Evolutionary conservation across 53 echinoderm and acorn worm genomes (phyloP).

Genomic region (Holothuria scabra): DNA sequence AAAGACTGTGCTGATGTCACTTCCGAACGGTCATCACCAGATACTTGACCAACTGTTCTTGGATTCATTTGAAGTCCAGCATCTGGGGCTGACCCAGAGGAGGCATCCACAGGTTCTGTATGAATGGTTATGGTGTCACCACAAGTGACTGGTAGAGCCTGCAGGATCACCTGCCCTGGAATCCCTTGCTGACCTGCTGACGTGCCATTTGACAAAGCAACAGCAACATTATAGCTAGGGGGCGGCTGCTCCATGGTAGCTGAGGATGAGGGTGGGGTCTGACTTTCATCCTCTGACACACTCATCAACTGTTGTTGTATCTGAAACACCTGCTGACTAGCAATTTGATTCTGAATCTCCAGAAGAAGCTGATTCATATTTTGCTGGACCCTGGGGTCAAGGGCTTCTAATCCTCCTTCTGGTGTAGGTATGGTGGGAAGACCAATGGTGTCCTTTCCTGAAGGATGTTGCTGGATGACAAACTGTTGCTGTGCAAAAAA

Average conservation of each 20-base stretch:
- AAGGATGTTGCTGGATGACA: constrained; percentile 30
- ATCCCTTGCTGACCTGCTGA: constrained; percentile 43
- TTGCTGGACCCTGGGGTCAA: constrained; percentile 69
- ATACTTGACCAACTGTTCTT: not conserved
- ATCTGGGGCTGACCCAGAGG: not conserved
- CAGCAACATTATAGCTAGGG: constrained; percentile 84
- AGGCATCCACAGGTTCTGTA: not conserved
- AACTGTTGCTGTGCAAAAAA: constrained; percentile 10
- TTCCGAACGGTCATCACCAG: not conserved
- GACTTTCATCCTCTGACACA: constrained; percentile 14
- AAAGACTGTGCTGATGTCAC: constrained; percentile 15
- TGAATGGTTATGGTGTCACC: constrained; percentile 40
- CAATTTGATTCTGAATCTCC: constrained; percentile 81
- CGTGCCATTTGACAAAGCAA: constrained; percentile 62
- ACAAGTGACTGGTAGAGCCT: constrained; percentile 66
- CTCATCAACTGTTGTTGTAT: constrained; percentile 52
- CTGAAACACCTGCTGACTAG: constrained; percentile 63
- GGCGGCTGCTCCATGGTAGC: constrained; percentile 70
- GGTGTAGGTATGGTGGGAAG: constrained; percentile 30
- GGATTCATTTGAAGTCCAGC: not conserved
- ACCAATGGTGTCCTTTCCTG: constrained; percentile 39
- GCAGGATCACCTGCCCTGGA: constrained; percentile 81
- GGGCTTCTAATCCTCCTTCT: constrained; percentile 45
- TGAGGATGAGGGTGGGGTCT: not conserved
- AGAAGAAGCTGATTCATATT: constrained; percentile 76